Evolutionary conservation across 2,113 vertebrate species (phyloP).

Genomic region (Oenanthe melanoleuca): DNA sequence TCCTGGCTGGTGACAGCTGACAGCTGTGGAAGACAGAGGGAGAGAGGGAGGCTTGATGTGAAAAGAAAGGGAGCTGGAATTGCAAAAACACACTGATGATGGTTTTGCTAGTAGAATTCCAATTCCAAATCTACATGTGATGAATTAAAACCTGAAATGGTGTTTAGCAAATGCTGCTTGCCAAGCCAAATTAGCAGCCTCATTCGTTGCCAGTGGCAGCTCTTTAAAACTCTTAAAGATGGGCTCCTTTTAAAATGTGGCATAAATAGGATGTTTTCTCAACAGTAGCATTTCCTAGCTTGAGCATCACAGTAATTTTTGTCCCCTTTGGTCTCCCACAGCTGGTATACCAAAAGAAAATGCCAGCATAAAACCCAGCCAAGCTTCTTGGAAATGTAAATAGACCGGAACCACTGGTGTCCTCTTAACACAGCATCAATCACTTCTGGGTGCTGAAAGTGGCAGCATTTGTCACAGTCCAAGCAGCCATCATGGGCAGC

Average conservation of each 20-base stretch:
- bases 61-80: constrained; percentile 37
- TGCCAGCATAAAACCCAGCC: constrained; percentile 30
- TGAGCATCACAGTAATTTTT: constrained; percentile 5
- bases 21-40: constrained; percentile 51
- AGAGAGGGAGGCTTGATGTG: constrained; percentile 15
- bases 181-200: constrained; percentile 59
- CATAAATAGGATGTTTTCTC: constrained; percentile 66
- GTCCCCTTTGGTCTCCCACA: constrained; percentile 58
- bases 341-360: constrained; percentile 44
- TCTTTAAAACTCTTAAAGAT: constrained; percentile 48
- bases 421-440: constrained; percentile 36
- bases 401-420: constrained; percentile 49
- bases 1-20: constrained; percentile 52
- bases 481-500: not conserved
- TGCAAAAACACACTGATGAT: constrained; percentile 28
- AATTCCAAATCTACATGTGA: constrained; percentile 36
- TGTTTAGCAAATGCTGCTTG: constrained; percentile 50
- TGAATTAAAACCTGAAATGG: constrained; percentile 53
- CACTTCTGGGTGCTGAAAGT: constrained; percentile 29
- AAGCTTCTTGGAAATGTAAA: constrained; percentile 59
- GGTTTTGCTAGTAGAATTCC: constrained; percentile 31
- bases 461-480: not conserved
- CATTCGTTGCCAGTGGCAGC: constrained; percentile 43
- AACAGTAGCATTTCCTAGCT: constrained; percentile 54
- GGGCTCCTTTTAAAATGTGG: constrained; percentile 41